Evolutionary conservation across 2,113 vertebrate species (phyloP).

Genomic region (Calypte anna): DNA sequence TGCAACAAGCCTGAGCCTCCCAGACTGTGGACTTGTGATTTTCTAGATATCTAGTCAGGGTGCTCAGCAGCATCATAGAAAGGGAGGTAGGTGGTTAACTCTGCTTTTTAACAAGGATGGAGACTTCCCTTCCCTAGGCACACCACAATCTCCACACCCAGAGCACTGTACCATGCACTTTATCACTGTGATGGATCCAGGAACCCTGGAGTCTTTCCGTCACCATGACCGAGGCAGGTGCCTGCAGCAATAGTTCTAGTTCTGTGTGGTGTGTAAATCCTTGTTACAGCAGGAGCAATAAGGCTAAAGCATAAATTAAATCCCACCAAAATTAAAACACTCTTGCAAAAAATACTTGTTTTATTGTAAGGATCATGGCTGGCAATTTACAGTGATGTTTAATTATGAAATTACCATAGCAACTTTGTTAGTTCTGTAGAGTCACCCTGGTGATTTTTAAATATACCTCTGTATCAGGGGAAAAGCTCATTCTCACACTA

Average conservation of each 20-base stretch:
- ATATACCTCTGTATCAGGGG: background rate
- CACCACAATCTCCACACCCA: background rate
- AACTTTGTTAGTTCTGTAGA: slow-evolving; percentile 56
- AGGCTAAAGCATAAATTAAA: slow-evolving; percentile 1
- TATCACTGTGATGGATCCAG: background rate
- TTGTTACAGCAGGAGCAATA: background rate
- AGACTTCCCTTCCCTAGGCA: background rate
- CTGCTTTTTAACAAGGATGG: background rate
- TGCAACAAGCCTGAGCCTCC: background rate
- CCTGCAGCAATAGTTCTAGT: background rate
- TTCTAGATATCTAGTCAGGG: background rate
- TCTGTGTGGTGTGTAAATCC: background rate
- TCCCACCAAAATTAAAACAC: background rate
- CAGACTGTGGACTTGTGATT: background rate
- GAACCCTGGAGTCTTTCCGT: background rate
- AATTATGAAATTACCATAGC: slow-evolving; percentile 65
- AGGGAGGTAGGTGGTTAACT: background rate
- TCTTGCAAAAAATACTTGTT: background rate
- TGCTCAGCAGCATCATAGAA: background rate
- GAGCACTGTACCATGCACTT: background rate
- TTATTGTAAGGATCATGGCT: slow-evolving; percentile 2
- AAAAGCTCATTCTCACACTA: background rate
- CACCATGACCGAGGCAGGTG: background rate
- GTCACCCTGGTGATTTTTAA: slow-evolving; percentile 51
- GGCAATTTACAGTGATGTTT: slow-evolving; percentile 39